A percentile compares a stretch with the other conserved stretches of the same genome.
phyloP scores from a whole-genome alignment of 2,113 vertebrate species.

The Lontra canadensis region DNA sequence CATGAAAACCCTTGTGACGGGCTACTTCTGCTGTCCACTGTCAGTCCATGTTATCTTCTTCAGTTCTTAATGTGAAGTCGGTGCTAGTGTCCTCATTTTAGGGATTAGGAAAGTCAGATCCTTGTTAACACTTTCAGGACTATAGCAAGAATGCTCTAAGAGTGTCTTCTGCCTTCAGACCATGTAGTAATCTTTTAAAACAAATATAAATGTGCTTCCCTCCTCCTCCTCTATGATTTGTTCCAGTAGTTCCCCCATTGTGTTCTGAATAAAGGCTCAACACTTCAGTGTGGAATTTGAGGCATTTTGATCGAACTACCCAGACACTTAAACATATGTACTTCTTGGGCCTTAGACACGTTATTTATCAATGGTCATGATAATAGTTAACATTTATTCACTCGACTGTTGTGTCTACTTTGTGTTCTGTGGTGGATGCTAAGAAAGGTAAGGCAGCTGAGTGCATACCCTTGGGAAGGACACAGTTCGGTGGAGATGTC shows the following conservation, averaged over 20 bases:
- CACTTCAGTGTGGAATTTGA: background rate
- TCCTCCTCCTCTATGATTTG: background rate
- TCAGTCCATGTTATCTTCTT: background rate
- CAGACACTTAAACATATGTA: background rate
- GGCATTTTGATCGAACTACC: background rate
- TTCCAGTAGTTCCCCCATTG: background rate
- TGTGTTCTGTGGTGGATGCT: background rate
- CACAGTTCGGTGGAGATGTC: background rate
- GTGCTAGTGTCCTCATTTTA: background rate
- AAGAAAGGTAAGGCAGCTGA: background rate
- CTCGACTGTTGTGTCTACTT: background rate
- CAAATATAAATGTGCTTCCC: background rate
- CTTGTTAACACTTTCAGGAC: background rate
- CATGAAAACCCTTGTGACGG: background rate
- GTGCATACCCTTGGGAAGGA: background rate
- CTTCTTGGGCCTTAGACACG: background rate
- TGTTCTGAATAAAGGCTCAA: background rate
- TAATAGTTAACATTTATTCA: background rate
- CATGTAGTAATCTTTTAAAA: background rate
- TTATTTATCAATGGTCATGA: background rate
- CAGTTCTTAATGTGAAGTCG: background rate
- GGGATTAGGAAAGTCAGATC: background rate
- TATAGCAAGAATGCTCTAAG: background rate
- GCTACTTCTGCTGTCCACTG: background rate
- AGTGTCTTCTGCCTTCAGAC: background rate